phyloP scores from a whole-genome alignment of 1,140 invertebrate species.

The Camponotus vicinus region DNA sequence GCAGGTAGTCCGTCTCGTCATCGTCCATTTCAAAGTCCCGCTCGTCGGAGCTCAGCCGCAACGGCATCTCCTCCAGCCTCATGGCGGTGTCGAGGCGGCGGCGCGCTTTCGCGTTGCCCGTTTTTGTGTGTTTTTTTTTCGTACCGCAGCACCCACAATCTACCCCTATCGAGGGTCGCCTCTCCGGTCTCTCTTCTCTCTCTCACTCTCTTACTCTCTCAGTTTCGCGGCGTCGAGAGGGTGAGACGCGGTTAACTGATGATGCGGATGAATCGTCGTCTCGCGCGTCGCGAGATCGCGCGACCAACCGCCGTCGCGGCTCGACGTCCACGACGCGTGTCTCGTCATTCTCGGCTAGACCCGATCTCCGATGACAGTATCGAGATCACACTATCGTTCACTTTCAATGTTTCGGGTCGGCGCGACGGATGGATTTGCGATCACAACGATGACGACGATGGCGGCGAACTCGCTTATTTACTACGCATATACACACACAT shows the following conservation, averaged over 20 bases:
- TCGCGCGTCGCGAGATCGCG: slow-evolving; percentile 27
- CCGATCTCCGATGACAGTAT: neutral
- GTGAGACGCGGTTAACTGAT: slow-evolving; percentile 23
- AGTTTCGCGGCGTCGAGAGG: slow-evolving; percentile 1
- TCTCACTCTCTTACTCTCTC: neutral
- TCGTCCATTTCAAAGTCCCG: slow-evolving; percentile 90
- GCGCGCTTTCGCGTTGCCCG: slow-evolving; percentile 34
- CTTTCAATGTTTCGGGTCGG: neutral
- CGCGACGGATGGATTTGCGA: neutral
- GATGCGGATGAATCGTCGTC: slow-evolving; percentile 39
- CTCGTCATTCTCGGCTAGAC: slow-evolving; percentile 19
- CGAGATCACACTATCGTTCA: neutral
- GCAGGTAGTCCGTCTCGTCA: slow-evolving; percentile 89
- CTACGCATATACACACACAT: neutral
- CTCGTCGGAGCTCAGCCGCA: slow-evolving; percentile 86
- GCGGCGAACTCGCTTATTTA: slow-evolving; percentile 45
- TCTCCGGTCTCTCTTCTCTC: neutral
- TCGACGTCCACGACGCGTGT: slow-evolving; percentile 47
- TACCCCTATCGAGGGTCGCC: neutral
- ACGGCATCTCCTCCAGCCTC: slow-evolving; percentile 87
- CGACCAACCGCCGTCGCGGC: slow-evolving; percentile 18
- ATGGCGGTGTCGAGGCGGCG: slow-evolving; percentile 67
- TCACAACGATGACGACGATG: neutral
- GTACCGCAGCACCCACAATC: neutral
- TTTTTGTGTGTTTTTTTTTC: slow-evolving; percentile 28